phyloP scores from a whole-genome alignment of 1,140 invertebrate species.

The Nephotettix cincticeps region DNA sequence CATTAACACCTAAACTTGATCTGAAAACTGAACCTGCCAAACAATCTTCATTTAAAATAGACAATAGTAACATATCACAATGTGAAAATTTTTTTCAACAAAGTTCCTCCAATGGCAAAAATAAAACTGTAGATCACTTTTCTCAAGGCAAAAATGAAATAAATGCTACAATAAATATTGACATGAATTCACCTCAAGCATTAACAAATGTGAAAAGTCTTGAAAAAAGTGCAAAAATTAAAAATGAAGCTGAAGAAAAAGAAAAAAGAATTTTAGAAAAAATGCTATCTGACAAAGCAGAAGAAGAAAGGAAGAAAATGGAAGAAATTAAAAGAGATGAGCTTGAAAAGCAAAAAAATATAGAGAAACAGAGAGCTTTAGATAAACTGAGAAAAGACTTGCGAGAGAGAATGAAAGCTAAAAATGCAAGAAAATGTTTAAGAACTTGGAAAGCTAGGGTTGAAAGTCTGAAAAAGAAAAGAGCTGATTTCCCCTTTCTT shows the following conservation, averaged over 20 bases:
- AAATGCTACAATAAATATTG: too few species aligned
- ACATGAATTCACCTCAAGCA: too few species aligned
- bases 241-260: conserved; percentile 45
- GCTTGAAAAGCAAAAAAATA: conserved; percentile 2
- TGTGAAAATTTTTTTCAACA: too few species aligned
- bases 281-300: conserved; percentile 42
- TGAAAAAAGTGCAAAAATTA: conserved; percentile 28
- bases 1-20: too few species aligned
- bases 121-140: too few species aligned
- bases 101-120: too few species aligned
- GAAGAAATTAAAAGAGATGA: background rate
- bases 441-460: conserved; percentile 34
- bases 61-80: too few species aligned
- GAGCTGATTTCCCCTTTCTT: conserved; percentile 21
- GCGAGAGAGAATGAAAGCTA: conserved; percentile 32
- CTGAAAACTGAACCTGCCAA: too few species aligned
- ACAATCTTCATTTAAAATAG: too few species aligned
- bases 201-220: too few species aligned
- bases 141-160: too few species aligned
- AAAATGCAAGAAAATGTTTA: conserved; percentile 31
- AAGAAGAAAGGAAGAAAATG: conserved; percentile 46
- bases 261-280: conserved; percentile 46
- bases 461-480: conserved; percentile 24
- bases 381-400: conserved; percentile 34
- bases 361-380: background rate